A percentile compares a stretch with the other conserved stretches of the same genome.
phyloP scores from a whole-genome alignment of 2,113 vertebrate species.

The Illadopsis cleaveri region DNA sequence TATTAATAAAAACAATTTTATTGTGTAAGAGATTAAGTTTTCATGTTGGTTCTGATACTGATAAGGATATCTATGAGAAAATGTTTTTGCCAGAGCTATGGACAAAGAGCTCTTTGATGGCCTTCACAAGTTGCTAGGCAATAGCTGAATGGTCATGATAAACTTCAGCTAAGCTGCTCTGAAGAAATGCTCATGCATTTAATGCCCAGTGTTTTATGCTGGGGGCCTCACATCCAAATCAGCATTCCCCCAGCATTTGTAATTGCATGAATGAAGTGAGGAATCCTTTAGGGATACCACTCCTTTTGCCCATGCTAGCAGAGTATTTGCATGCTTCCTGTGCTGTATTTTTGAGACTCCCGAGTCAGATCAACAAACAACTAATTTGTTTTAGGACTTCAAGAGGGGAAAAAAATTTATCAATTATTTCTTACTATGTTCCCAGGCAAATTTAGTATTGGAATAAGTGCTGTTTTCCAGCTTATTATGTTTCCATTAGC shows the following conservation, averaged over 20 bases:
- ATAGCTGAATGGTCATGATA: conserved; percentile 82
- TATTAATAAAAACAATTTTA: no score
- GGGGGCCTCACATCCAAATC: conserved; percentile 71
- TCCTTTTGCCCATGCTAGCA: neutral
- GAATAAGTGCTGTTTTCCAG: neutral
- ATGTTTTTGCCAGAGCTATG: conserved; percentile 74
- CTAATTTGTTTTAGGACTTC: neutral
- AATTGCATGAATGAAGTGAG: conserved; percentile 59
- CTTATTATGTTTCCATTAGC: neutral
- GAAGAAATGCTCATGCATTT: conserved; percentile 81
- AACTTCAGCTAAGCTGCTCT: conserved; percentile 84
- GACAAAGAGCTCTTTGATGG: conserved; percentile 89
- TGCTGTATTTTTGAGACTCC: neutral
- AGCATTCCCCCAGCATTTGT: conserved; percentile 73
- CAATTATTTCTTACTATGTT: neutral
- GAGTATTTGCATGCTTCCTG: neutral
- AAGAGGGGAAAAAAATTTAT: neutral
- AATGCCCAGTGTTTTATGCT: conserved; percentile 72
- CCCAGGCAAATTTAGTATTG: neutral
- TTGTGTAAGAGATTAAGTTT: no score
- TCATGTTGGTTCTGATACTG: conserved; percentile 65
- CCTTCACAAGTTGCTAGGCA: conserved; percentile 85
- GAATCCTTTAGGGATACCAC: neutral
- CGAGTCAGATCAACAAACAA: neutral
- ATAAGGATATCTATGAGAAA: conserved; percentile 77